These are phyloP conservation scores for Camponotus pennsylvanicus DNA, from an alignment of 1,140 invertebrate species.

Conservation along the genomic window DNA sequence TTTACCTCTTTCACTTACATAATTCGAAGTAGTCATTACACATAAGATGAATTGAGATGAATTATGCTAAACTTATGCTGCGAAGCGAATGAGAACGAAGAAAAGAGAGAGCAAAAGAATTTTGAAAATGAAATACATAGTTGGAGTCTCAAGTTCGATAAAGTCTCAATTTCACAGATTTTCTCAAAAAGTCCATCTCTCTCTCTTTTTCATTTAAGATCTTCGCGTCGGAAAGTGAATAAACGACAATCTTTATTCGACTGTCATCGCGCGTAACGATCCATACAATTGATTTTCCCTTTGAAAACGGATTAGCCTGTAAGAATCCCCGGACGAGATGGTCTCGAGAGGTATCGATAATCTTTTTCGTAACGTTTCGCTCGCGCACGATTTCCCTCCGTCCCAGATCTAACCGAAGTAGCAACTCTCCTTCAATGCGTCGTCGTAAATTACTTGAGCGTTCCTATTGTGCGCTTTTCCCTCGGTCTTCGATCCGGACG, in stretches of 20 bases:
- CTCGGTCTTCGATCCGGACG: constrained; percentile 19
- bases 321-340: constrained; percentile 15
- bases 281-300: constrained; percentile 5
- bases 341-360: constrained; percentile 46
- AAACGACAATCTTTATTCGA: constrained; percentile 33
- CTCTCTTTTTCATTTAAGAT: background rate
- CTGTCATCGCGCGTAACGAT: constrained; percentile 4
- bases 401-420: constrained; percentile 49
- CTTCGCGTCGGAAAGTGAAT: background rate
- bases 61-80: background rate
- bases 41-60: background rate
- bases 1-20: background rate
- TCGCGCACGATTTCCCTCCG: background rate
- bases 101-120: too few species aligned
- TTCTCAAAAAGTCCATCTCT: background rate
- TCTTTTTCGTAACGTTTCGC: constrained; percentile 31
- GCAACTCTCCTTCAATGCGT: constrained; percentile 45
- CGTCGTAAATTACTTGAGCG: constrained; percentile 57
- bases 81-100: background rate
- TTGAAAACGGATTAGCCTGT: constrained; percentile 28
- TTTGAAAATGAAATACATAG: constrained; percentile 19
- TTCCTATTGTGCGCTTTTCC: constrained; percentile 36
- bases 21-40: constrained; percentile 19
- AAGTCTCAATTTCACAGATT: constrained; percentile 34
- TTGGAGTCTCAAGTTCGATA: constrained; percentile 8